phyloP scores from a whole-genome alignment of 2,797 vertebrate species.

The Bovichtus variegatus region DNA sequence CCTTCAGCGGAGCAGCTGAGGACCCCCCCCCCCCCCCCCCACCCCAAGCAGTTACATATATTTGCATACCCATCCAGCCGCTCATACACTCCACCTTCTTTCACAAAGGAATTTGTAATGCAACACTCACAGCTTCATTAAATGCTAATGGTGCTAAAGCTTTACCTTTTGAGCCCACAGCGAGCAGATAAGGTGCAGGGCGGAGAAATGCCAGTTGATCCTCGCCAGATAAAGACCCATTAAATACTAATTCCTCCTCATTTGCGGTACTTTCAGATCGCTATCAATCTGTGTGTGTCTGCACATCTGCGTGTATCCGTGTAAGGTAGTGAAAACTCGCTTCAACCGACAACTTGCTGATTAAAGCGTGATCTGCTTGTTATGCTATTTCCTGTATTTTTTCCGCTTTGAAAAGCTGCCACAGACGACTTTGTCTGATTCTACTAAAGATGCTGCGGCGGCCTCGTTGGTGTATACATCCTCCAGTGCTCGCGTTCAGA shows the following conservation, averaged over 20 bases:
- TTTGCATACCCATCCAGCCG: slow-evolving; percentile 51
- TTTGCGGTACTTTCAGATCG: slow-evolving; percentile 78
- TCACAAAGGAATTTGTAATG: slow-evolving; percentile 63
- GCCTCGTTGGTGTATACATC: slow-evolving; percentile 21
- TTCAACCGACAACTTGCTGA: slow-evolving; percentile 68
- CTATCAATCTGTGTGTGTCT: slow-evolving; percentile 61
- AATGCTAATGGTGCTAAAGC: slow-evolving; percentile 70
- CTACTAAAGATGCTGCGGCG: slow-evolving; percentile 39
- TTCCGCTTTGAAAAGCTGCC: slow-evolving; percentile 60
- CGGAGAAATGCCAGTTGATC: slow-evolving; percentile 65
- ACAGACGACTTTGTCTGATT: slow-evolving; percentile 37
- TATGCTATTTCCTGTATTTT: slow-evolving; percentile 70
- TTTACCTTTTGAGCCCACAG: slow-evolving; percentile 57
- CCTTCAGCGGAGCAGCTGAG: slow-evolving; percentile 38
- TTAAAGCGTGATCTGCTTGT: slow-evolving; percentile 76
- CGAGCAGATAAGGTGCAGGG: slow-evolving; percentile 55
- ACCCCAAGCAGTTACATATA: slow-evolving; percentile 30
- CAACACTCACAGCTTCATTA: slow-evolving; percentile 62
- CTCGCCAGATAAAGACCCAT: slow-evolving; percentile 75
- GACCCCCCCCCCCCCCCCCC: background rate
- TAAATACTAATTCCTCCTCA: slow-evolving; percentile 81
- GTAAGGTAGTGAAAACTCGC: slow-evolving; percentile 37
- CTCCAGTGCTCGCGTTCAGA: slow-evolving; percentile 27
- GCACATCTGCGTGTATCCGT: slow-evolving; percentile 48
- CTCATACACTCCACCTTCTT: slow-evolving; percentile 9